phyloP scores from a whole-genome alignment of 2,113 vertebrate genomes.

The Notarius quadriscutis region DNA sequence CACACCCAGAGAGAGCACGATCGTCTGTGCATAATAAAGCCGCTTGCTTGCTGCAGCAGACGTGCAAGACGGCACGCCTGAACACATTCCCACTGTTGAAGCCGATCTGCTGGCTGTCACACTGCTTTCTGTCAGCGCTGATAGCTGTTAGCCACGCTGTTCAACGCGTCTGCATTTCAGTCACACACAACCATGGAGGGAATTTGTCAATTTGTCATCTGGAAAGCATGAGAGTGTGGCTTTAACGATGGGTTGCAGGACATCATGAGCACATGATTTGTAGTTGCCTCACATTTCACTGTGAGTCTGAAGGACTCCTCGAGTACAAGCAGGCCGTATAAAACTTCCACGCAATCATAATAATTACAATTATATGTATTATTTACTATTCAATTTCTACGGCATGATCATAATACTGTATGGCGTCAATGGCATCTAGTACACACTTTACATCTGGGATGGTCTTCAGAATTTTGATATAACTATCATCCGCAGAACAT shows the following conservation, averaged over 20 bases:
- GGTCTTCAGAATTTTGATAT: neutral
- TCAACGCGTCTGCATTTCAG: slow-evolving; percentile 16
- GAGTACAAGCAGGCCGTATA: neutral
- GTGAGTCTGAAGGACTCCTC: neutral
- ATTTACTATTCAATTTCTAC: neutral
- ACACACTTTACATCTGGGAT: neutral
- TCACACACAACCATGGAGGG: slow-evolving; percentile 30
- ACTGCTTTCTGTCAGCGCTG: slow-evolving; percentile 31
- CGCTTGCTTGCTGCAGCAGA: slow-evolving; percentile 22
- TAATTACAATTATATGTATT: neutral
- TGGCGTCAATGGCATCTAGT: neutral
- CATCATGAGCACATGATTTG: neutral
- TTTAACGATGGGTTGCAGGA: slow-evolving; percentile 22
- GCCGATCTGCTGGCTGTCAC: slow-evolving; percentile 35
- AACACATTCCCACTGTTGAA: slow-evolving; percentile 3
- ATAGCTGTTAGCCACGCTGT: slow-evolving; percentile 35
- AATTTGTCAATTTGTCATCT: slow-evolving; percentile 34
- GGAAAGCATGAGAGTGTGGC: slow-evolving; percentile 8
- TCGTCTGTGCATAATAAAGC: slow-evolving; percentile 6
- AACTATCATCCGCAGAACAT: neutral
- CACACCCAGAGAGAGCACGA: neutral
- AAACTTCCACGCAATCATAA: neutral
- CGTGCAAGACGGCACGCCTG: slow-evolving; percentile 20
- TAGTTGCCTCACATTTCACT: slow-evolving; percentile 1
- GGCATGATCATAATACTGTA: neutral